A percentile compares a stretch with the other conserved stretches of the same genome.
These are phyloP conservation scores for Theropithecus gelada DNA, from an alignment of 2,113 vertebrate genomes.

Conservation along the genomic window DNA sequence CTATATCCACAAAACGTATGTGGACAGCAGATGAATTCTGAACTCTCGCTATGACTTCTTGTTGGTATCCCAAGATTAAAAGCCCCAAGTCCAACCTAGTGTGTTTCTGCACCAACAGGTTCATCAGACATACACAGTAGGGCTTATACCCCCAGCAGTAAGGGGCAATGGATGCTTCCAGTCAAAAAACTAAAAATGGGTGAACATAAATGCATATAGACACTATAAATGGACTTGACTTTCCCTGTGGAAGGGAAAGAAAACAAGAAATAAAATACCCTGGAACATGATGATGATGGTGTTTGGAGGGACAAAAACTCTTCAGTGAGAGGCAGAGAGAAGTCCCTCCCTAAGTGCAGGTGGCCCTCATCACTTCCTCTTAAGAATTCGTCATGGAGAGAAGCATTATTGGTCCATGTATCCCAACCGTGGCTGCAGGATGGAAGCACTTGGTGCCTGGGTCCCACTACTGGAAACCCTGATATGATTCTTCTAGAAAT, in stretches of 20 bases:
- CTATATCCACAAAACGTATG: neutral
- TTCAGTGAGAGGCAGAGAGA: too few relatives aligned
- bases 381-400: neutral
- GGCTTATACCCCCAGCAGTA: neutral
- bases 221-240: neutral
- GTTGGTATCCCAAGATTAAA: neutral
- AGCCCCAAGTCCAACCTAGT: neutral
- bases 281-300: neutral
- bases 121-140: neutral
- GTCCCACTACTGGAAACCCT: rapidly evolving
- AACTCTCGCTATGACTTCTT: neutral
- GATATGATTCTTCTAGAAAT: too few relatives aligned
- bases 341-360: rapidly evolving
- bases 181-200: neutral
- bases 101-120: neutral
- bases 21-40: neutral
- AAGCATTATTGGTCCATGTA: too few relatives aligned
- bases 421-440: rapidly evolving
- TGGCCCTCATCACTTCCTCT: too few relatives aligned
- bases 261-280: neutral
- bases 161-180: neutral
- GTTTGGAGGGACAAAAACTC: too few relatives aligned
- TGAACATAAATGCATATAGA: neutral
- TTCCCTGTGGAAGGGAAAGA: neutral
- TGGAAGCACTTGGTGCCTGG: rapidly evolving